These are phyloP conservation scores for Aphidius ervi DNA, from an alignment of 1,140 invertebrate species.

Conservation along the genomic window DNA sequence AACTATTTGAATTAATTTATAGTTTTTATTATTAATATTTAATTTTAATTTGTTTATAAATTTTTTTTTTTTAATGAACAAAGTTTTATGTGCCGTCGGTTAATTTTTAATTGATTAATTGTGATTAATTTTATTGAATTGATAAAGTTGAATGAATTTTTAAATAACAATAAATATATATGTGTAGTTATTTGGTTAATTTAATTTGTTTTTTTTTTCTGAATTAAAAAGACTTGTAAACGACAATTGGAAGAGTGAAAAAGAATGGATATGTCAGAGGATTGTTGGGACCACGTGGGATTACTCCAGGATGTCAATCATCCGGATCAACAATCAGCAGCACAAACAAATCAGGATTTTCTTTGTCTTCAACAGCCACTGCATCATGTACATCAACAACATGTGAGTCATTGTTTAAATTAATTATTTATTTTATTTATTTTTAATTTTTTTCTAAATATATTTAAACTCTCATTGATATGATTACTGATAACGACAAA, in stretches of 20 bases:
- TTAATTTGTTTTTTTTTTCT: constrained; percentile 3
- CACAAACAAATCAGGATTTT: constrained; percentile 32
- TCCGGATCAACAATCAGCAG: constrained; percentile 33
- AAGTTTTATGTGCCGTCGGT: too few relatives aligned
- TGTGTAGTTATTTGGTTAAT: too few relatives aligned
- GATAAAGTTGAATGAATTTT: too few relatives aligned
- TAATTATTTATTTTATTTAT: constrained; percentile 5
- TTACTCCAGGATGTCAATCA: constrained; percentile 46
- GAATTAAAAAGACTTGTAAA: neutral
- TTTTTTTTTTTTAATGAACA: too few relatives aligned
- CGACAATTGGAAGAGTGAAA: neutral
- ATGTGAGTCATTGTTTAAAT: constrained; percentile 37
- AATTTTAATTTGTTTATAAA: too few relatives aligned
- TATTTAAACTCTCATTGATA: too few relatives aligned
- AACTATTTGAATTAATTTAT: too few relatives aligned
- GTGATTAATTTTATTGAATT: too few relatives aligned
- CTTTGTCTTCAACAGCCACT: constrained; percentile 36
- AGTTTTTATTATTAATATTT: neutral
- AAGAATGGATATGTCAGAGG: constrained; percentile 48
- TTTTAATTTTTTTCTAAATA: neutral
- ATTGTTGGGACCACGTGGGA: constrained; percentile 53
- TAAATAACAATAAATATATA: too few relatives aligned
- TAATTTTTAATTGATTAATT: too few relatives aligned
- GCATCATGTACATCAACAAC: neutral
- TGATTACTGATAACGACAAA: too few relatives aligned